Percentiles rank a stretch among this genome's conserved stretches.
phyloP scores from a whole-genome alignment of 2,888 invertebrate genomes.

The Polydrusus tereticollis region DNA sequence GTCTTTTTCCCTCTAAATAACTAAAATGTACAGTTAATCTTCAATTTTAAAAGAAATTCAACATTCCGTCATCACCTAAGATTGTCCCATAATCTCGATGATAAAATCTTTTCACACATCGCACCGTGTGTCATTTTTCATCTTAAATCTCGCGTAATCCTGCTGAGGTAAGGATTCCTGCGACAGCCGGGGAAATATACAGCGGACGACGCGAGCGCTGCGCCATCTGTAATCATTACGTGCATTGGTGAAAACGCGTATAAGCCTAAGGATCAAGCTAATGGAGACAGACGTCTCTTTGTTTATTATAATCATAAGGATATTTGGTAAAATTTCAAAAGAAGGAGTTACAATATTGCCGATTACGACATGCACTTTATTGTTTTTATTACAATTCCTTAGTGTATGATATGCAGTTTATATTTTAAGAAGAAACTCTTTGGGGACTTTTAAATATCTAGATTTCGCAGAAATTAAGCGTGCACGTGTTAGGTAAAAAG shows the following conservation, averaged over 20 bases:
- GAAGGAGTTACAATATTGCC: too few species aligned
- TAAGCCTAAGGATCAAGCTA: slow-evolving; percentile 28
- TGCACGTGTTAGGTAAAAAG: not conserved
- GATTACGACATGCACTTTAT: too few species aligned
- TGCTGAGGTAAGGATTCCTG: slow-evolving; percentile 38
- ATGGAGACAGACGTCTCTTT: slow-evolving; percentile 36
- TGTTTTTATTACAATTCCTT: too few species aligned
- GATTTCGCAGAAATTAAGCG: not conserved
- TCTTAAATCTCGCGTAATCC: slow-evolving; percentile 44
- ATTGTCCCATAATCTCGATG: slow-evolving; percentile 16
- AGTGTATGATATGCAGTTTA: too few species aligned
- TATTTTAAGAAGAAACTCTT: too few species aligned
- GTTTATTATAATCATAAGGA: slow-evolving; percentile 26
- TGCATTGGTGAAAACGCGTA: slow-evolving; percentile 29
- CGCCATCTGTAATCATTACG: slow-evolving; percentile 45
- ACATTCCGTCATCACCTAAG: not conserved
- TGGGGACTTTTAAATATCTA: too few species aligned
- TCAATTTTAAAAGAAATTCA: not conserved
- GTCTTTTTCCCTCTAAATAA: too few species aligned
- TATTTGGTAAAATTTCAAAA: too few species aligned
- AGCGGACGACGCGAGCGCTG: slow-evolving; percentile 33
- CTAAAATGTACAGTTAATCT: not conserved
- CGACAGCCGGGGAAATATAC: slow-evolving; percentile 42
- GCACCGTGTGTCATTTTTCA: slow-evolving; percentile 39
- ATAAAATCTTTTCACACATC: slow-evolving; percentile 36